These are phyloP conservation scores for Pomatostomus ruficeps DNA, from an alignment of 2,113 vertebrate species.

Conservation along the genomic window DNA sequence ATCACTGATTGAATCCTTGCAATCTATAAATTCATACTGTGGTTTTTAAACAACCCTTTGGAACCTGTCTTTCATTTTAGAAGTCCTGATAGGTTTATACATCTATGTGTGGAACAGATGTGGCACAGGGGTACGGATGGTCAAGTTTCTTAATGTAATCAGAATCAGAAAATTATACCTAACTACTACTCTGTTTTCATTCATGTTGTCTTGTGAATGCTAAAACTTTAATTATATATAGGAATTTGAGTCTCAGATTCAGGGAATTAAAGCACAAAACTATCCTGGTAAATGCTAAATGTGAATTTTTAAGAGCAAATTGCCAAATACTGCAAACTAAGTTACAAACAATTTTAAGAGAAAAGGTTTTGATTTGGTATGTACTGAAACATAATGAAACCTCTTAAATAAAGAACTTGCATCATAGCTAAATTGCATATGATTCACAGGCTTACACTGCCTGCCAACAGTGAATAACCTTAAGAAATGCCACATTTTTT, in stretches of 20 bases:
- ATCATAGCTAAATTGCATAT: neutral
- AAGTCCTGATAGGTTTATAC: neutral
- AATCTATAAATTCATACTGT: neutral
- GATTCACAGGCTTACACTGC: neutral
- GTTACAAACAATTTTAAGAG: neutral
- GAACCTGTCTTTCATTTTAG: neutral
- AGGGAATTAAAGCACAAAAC: neutral
- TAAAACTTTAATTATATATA: neutral
- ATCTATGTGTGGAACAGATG: neutral
- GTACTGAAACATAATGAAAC: neutral
- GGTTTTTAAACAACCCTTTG: neutral
- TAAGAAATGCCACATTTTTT: neutral
- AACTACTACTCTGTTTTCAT: neutral
- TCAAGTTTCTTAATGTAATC: neutral
- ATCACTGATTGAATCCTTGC: conserved; percentile 16
- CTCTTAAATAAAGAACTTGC: neutral
- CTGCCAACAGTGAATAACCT: neutral
- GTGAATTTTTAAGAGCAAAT: neutral
- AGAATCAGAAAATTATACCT: neutral
- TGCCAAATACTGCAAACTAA: neutral
- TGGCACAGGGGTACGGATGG: neutral
- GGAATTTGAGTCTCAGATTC: neutral
- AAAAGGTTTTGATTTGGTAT: neutral
- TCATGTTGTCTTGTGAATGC: neutral
- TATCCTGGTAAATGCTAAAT: neutral